Evolutionary conservation across 2,888 invertebrate species (phyloP), one percentile per base, ranked within the genome.

Genomic region (Acronicta aceris): DNA sequence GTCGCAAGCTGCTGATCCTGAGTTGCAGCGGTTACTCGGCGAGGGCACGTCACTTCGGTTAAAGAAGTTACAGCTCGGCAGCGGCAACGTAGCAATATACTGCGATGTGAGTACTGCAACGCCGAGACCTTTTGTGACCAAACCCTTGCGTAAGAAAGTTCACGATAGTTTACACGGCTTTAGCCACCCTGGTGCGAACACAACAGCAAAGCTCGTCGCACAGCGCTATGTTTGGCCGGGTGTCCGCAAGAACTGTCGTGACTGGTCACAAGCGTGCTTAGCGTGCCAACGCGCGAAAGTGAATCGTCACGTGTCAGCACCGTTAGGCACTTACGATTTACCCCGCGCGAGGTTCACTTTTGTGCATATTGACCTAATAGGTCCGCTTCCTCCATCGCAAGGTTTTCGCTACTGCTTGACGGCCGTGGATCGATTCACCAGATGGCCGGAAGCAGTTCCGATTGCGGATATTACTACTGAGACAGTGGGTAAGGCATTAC

Each of bases 251-350:
- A 84, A 89, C 59, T 82, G 80, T 40, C 36, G 78, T 0, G 59
- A 66, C 0, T 89, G 86, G 86, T 62, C 82, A 5, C 62, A 63
- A 0, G 45, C 58, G 0, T 88, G 87, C 57, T 55, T 81, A 5
- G 40, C 65, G 0, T 90, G 89, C 43, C 89, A 90, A 59, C 71
- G 71, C 5, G 21, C 75, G 0, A 89, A 89, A 52, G 65, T 88
- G 2, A 59, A 54, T 3, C 67, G 85, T 4, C 89, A 88, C 60
- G 80, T 77, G 0, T 16, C 61, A 6, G 21, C 82, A 30, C 84
- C 85, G 1, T 9, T 78, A 1, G 65, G 74, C 10, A 63, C 63
- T 0, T 78, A 83, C 45, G 15, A 71, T 8, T 25, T 74, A 48
- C 83, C 83, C 0, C 54, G 65, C 3, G 66, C 57, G 0, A 70